Percentiles rank a stretch among this genome's conserved stretches.
Evolutionary conservation across 2,888 invertebrate species (phyloP).

Genomic region (Dioctria rufipes): DNA sequence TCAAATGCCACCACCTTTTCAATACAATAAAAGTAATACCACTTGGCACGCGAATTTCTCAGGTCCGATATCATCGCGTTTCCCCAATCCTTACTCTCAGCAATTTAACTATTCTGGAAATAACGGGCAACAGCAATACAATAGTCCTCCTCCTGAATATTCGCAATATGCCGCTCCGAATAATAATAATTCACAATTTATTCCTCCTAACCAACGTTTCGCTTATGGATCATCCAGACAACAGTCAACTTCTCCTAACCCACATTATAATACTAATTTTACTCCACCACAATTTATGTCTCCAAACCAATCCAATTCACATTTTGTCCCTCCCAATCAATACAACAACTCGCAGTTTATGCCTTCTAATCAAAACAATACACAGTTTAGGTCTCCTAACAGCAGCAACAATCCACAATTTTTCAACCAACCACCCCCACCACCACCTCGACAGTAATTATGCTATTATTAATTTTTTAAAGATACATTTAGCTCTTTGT

Average conservation of each 20-base stretch:
- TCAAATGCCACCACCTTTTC: slow-evolving; percentile 45
- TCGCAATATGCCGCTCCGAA: not conserved
- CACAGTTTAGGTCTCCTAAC: not conserved
- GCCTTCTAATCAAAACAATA: not conserved
- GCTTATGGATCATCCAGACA: not conserved
- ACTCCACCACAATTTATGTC: not conserved
- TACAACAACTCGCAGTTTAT: not conserved
- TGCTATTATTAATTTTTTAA: not conserved
- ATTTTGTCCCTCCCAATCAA: not conserved
- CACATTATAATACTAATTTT: not conserved
- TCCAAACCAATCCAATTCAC: slow-evolving; percentile 7
- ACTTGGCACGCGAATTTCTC: slow-evolving; percentile 69
- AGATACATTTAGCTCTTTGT: not conserved
- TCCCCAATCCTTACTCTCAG: slow-evolving; percentile 64
- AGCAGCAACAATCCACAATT: not conserved
- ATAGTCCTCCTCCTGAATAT: not conserved
- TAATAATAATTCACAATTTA: not conserved
- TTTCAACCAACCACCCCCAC: slow-evolving; percentile 2
- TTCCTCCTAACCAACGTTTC: not conserved
- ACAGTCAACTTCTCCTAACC: not conserved
- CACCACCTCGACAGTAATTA: not conserved
- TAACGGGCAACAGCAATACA: not conserved
- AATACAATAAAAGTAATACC: slow-evolving; percentile 64
- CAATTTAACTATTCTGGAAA: slow-evolving; percentile 54
- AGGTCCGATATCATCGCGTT: slow-evolving; percentile 58